Evolutionary conservation across 2,888 invertebrate species (phyloP).

Genomic region (Chaetoderma sp.): DNA sequence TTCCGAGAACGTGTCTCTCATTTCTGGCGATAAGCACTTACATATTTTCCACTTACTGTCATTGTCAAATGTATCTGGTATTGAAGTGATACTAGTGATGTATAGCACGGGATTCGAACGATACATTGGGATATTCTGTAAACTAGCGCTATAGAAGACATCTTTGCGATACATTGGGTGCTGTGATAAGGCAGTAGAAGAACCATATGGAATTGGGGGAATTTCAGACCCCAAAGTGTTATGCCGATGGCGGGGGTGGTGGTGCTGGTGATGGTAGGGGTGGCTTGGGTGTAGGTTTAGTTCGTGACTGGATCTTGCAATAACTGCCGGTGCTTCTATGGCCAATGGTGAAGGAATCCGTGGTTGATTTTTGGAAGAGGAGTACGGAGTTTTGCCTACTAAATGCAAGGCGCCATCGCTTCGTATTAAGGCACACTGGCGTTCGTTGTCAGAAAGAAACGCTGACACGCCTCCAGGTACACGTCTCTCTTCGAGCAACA

Average conservation of each 20-base stretch:
- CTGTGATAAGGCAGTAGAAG: constrained; percentile 9
- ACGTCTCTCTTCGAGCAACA: background rate
- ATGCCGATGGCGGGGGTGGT: constrained; percentile 41
- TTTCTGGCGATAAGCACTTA: constrained; percentile 43
- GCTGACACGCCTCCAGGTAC: background rate
- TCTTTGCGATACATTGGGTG: constrained; percentile 87
- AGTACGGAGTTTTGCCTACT: background rate
- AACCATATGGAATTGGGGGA: too few relatives aligned
- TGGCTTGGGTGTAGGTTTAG: background rate
- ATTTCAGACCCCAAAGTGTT: too few relatives aligned
- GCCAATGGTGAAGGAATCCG: background rate
- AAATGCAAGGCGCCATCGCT: constrained; percentile 8
- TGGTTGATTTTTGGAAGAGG: background rate
- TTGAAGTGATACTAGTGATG: constrained; percentile 62
- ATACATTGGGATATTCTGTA: constrained; percentile 73
- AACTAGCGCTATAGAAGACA: constrained; percentile 87
- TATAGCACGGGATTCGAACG: constrained; percentile 65
- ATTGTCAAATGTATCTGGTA: constrained; percentile 42
- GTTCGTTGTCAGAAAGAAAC: background rate
- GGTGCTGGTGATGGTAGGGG: background rate
- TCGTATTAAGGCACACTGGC: background rate
- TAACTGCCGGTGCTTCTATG: background rate
- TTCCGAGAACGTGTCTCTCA: constrained; percentile 58
- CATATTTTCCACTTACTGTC: constrained; percentile 56
- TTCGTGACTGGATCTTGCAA: too few relatives aligned